Evolutionary conservation across 2,888 invertebrate species (phyloP).

Genomic region (Cheilosia pagana): DNA sequence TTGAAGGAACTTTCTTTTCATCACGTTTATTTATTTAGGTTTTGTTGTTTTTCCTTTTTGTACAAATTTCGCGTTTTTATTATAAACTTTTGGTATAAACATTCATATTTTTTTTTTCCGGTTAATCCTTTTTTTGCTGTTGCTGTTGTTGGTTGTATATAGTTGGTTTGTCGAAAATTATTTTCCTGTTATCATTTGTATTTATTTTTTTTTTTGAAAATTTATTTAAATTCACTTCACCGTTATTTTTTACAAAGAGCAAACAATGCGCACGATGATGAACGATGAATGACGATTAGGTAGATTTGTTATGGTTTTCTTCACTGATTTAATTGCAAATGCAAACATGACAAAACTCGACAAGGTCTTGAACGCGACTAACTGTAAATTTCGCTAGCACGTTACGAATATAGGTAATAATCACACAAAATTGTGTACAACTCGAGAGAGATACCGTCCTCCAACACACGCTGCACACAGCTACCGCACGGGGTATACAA

Average conservation of each 20-base stretch:
- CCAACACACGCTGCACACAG: slow-evolving; percentile 37
- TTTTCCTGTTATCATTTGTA: slow-evolving; percentile 63
- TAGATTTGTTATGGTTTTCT: slow-evolving; percentile 60
- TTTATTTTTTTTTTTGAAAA: slow-evolving; percentile 28
- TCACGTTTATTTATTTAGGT: slow-evolving; percentile 78
- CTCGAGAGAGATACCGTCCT: slow-evolving; percentile 68
- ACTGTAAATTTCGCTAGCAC: slow-evolving; percentile 83
- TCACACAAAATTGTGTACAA: slow-evolving; percentile 67
- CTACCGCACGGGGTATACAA: slow-evolving; percentile 61
- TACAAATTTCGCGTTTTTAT: slow-evolving; percentile 67
- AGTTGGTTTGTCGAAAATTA: slow-evolving; percentile 68
- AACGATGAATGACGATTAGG: slow-evolving; percentile 40
- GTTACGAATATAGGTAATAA: slow-evolving; percentile 81
- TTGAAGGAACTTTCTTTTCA: slow-evolving; percentile 76
- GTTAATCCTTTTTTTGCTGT: slow-evolving; percentile 61
- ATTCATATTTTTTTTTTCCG: slow-evolving; percentile 38
- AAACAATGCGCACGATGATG: slow-evolving; percentile 52
- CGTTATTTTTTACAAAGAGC: slow-evolving; percentile 33
- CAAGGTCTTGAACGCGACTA: slow-evolving; percentile 84
- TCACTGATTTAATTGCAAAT: slow-evolving; percentile 75
- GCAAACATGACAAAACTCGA: slow-evolving; percentile 84
- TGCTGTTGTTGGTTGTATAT: slow-evolving; percentile 41
- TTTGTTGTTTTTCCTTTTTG: slow-evolving; percentile 49
- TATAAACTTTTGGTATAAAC: slow-evolving; percentile 62
- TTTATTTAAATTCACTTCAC: slow-evolving; percentile 51